These are phyloP conservation scores for Stylophora pistillata DNA, from an alignment of 64 coral and sea anemone genomes.

Conservation along the genomic window DNA sequence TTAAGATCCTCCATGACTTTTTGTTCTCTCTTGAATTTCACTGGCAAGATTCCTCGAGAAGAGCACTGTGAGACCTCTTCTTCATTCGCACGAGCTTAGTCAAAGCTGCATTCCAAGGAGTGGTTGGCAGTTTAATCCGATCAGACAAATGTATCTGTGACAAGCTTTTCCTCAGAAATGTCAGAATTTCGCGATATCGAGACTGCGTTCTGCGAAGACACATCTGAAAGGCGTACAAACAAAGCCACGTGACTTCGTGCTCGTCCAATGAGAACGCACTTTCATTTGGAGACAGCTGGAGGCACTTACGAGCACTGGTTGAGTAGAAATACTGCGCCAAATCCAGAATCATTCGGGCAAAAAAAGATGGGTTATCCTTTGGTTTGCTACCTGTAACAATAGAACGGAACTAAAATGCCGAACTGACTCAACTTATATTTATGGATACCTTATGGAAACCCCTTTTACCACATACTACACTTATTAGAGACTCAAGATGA, in stretches of 20 bases:
- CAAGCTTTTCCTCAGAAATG: slow-evolving; percentile 37
- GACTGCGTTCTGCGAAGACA: slow-evolving; percentile 48
- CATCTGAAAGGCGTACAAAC: slow-evolving; percentile 51
- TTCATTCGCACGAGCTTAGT: too few relatives aligned
- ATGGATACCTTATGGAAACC: background rate
- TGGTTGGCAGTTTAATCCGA: background rate
- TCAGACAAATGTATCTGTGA: background rate
- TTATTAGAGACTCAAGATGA: too few relatives aligned
- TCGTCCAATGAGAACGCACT: slow-evolving; percentile 33
- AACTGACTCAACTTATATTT: background rate
- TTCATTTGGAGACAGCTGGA: slow-evolving; percentile 9
- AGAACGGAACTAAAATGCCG: background rate
- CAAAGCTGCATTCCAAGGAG: too few relatives aligned
- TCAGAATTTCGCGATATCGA: slow-evolving; percentile 41
- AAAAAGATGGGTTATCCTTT: slow-evolving; percentile 51
- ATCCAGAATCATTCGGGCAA: slow-evolving; percentile 41
- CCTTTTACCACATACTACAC: background rate
- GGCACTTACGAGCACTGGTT: slow-evolving; percentile 27
- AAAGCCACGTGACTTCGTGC: slow-evolving; percentile 52
- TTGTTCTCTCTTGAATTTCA: too few relatives aligned
- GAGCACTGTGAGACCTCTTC: too few relatives aligned
- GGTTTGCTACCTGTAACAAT: slow-evolving; percentile 4
- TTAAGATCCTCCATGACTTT: too few relatives aligned
- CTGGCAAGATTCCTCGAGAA: too few relatives aligned
- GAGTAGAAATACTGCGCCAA: slow-evolving; percentile 33